Evolutionary conservation across 2,888 invertebrate species (phyloP), one percentile per base, ranked within the genome.

Genomic region (Pyrochroa serraticornis): DNA sequence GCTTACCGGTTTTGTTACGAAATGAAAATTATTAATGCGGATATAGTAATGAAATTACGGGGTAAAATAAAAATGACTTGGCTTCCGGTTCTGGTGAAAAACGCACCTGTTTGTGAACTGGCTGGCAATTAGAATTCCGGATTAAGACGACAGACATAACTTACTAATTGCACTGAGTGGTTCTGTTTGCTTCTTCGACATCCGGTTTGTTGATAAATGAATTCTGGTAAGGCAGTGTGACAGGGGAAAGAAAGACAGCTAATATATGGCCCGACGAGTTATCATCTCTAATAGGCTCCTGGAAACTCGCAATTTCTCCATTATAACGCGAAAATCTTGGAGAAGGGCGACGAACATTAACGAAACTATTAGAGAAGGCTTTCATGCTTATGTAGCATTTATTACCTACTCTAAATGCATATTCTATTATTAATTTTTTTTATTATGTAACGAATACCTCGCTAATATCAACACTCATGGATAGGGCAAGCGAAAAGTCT

Each of bases 171-270:
- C 45, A 33, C 39, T 38, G 50, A 56, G 51, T 51, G 37, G 57
- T 45, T 51, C 39, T 57, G 57, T 57, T 57, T 57, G 57, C 57
- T 48, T 57, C 57, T 57, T 57, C 47, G 50, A 57, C 57, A 57
- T 57, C 57, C 57, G 59, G 50, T 59, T 22, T 54, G 36, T 59
- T 59, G 55, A 59, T 55, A 59, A 59, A 59, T 59, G 59, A 59
- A 55, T 22, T 42, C 32, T 41, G 22, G 48, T 32, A 37, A 43
- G 32, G 39, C 48, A 35, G 5, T 32, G 36, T 45, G 59, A 59
- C 59, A 54, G 39, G 31, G 13, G 45, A 41, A 49, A 58, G 53
- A 43, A 57, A 48, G 56, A 56, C 41, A 44, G 50, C 30, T 38
- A 37, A 55, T 38, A 30, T 51, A 48, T 38, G 43, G 14, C 22